A percentile compares a stretch with the other conserved stretches of the same genome.
These are phyloP conservation scores for Meiosimyza decipiens DNA, from an alignment of 2,888 invertebrate species.

Conservation along the genomic window DNA sequence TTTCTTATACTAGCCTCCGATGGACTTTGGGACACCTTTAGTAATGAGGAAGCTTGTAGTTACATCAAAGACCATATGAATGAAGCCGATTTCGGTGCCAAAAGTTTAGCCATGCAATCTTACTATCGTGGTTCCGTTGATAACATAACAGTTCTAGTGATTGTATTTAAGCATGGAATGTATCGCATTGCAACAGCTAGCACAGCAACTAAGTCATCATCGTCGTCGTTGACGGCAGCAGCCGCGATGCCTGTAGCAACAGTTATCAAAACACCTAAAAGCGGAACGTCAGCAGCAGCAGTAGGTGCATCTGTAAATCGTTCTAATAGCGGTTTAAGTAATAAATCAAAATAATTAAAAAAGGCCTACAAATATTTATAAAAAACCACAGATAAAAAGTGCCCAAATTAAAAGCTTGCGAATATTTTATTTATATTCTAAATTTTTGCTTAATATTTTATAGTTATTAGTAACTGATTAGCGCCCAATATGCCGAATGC, in stretches of 20 bases:
- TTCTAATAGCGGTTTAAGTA: conserved; percentile 46
- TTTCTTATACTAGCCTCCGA: conserved; percentile 94
- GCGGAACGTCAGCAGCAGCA: conserved; percentile 38
- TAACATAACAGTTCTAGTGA: conserved; percentile 93
- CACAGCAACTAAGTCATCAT: conserved; percentile 29
- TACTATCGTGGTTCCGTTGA: conserved; percentile 93
- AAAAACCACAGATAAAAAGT: conserved; percentile 9
- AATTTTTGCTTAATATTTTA: conserved; percentile 20
- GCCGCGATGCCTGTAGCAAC: neutral
- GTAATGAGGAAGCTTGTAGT: conserved; percentile 92
- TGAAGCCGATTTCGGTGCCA: conserved; percentile 90
- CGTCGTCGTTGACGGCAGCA: conserved; percentile 33
- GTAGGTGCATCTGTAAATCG: conserved; percentile 44
- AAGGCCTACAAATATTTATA: neutral
- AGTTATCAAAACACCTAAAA: neutral
- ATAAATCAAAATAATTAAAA: conserved; percentile 39
- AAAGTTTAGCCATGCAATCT: conserved; percentile 89
- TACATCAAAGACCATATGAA: conserved; percentile 87
- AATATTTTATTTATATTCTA: neutral
- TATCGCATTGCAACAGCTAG: conserved; percentile 57
- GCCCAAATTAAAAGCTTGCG: conserved; percentile 20
- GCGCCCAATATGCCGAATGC: too few relatives aligned
- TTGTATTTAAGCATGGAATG: conserved; percentile 77
- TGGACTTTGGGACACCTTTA: conserved; percentile 96
- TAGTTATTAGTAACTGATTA: neutral